A percentile compares a stretch with the other conserved stretches of the same genome.
These are phyloP conservation scores for Grallaria varia DNA, from an alignment of 2,113 vertebrate genomes.

Conservation along the genomic window DNA sequence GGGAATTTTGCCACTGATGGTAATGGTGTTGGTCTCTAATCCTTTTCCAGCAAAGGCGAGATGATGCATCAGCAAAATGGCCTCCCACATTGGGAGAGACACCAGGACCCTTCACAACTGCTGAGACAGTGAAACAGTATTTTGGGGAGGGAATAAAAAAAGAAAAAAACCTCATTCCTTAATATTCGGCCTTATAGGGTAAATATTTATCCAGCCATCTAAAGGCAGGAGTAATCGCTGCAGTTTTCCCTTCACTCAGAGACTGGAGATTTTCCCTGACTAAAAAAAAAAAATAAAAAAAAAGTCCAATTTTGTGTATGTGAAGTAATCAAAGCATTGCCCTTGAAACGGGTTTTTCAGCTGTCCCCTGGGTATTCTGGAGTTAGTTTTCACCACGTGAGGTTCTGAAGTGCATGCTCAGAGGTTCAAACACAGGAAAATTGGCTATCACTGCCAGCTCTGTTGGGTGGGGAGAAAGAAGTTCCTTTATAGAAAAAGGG, in stretches of 20 bases:
- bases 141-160: conserved; percentile 39
- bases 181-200: conserved; percentile 51
- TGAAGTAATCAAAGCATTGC: conserved; percentile 49
- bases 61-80: conserved; percentile 42
- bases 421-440: conserved; percentile 59
- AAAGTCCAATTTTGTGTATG: conserved; percentile 39
- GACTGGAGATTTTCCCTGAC: conserved; percentile 21
- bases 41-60: conserved; percentile 47
- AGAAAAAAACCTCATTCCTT: conserved; percentile 26
- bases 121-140: conserved; percentile 57
- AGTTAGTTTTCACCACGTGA: conserved; percentile 66
- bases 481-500: conserved; percentile 26
- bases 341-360: conserved; percentile 59
- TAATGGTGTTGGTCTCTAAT: conserved; percentile 48
- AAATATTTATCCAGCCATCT: conserved; percentile 67
- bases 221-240: conserved; percentile 50
- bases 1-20: conserved; percentile 29
- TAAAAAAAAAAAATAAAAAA: not conserved
- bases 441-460: conserved; percentile 43
- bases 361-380: conserved; percentile 58
- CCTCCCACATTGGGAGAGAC: conserved; percentile 27
- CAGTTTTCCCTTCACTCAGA: conserved; percentile 60
- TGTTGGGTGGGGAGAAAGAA: conserved; percentile 60
- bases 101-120: conserved; percentile 48
- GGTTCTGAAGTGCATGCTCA: conserved; percentile 65